These are phyloP conservation scores for Parazoanthus atlanticus DNA, from an alignment of 92 coral and sea anemone species.

Conservation along the genomic window DNA sequence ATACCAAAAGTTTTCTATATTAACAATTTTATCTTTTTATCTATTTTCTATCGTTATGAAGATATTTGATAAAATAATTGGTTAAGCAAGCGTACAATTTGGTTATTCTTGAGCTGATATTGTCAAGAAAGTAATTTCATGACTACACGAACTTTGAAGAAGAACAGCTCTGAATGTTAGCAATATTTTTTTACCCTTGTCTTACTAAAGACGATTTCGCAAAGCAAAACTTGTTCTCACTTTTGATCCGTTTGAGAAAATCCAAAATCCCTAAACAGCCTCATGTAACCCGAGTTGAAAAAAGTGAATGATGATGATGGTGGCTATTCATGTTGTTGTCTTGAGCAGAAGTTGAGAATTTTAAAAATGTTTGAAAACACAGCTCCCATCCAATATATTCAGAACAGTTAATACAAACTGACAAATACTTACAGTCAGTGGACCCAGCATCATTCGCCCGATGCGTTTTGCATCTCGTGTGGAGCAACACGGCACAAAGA, in stretches of 20 bases:
- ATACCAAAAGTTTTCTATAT: neutral
- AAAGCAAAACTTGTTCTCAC: neutral
- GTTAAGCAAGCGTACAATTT: neutral
- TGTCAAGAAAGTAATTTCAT: neutral
- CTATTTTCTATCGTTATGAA: neutral
- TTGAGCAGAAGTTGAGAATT: neutral
- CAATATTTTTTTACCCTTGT: no score
- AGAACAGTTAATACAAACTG: neutral
- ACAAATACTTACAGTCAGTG: conserved; percentile 14
- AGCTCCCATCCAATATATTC: neutral
- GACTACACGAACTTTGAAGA: neutral
- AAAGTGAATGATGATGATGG: no score
- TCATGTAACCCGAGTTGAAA: no score
- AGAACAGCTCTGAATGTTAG: neutral
- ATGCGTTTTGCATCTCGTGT: conserved; percentile 13
- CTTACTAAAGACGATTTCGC: neutral
- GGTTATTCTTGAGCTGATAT: neutral
- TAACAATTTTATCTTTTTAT: neutral
- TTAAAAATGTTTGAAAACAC: no score
- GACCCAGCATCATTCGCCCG: neutral
- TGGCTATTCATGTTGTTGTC: neutral
- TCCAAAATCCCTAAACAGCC: no score
- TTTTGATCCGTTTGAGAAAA: no score
- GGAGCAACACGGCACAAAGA: conserved; percentile 14
- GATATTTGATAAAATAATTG: neutral